Conservation (phyloP, 2,113 vertebrate genomes). For the Bubo scandiacus region DNA sequence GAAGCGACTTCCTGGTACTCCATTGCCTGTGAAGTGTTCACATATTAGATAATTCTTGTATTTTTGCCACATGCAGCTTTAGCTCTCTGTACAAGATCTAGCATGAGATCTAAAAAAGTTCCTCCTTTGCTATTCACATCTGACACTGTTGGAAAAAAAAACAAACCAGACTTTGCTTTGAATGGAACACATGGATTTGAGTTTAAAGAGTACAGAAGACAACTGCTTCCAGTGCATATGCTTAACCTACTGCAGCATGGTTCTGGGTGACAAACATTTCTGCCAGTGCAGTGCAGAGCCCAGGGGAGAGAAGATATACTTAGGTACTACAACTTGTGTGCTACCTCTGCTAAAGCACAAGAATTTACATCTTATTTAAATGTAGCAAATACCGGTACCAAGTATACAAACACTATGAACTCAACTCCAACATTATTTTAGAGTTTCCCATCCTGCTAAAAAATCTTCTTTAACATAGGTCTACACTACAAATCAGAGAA, state of each 20-base stretch:
- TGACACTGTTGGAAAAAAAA: background rate
- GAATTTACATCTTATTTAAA: background rate
- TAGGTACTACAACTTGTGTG: background rate
- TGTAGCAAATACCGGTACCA: background rate
- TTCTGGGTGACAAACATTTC: background rate
- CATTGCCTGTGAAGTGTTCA: background rate
- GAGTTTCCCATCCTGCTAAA: background rate
- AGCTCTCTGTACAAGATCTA: background rate
- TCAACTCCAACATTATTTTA: background rate
- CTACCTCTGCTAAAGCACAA: background rate
- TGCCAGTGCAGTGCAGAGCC: background rate
- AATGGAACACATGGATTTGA: background rate
- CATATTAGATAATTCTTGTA: background rate
- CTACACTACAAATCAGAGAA: background rate
- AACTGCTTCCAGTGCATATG: background rate
- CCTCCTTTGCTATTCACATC: background rate
- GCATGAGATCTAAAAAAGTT: background rate
- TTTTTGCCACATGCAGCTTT: background rate
- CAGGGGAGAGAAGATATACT: background rate
- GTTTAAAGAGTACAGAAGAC: background rate
- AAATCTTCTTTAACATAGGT: background rate
- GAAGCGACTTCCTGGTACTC: background rate
- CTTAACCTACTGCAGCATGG: fast-evolving
- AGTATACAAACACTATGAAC: background rate
- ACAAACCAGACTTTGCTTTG: background rate